These are phyloP conservation scores for Stomatorhinus ivindoensis DNA, from an alignment of 2,113 vertebrate species.

Conservation along the genomic window DNA sequence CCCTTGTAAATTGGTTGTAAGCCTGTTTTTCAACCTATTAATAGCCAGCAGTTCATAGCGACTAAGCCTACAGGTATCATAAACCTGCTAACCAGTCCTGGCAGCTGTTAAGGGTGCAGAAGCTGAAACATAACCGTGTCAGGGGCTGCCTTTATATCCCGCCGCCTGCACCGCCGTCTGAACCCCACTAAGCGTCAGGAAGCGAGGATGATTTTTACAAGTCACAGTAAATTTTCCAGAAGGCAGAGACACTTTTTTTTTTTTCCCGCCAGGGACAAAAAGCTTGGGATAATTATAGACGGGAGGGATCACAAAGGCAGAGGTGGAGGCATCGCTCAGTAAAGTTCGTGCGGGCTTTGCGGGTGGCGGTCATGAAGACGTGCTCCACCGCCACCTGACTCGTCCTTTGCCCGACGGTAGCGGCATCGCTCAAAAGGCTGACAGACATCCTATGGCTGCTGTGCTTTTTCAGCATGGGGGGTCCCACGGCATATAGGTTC, in stretches of 20 bases:
- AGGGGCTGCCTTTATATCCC: conserved; percentile 49
- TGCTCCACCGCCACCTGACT: conserved; percentile 52
- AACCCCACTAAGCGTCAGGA: conserved; percentile 40
- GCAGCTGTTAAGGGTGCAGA: conserved; percentile 13
- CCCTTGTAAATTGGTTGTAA: conserved; percentile 6
- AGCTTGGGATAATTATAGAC: conserved; percentile 55
- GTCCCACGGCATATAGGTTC: conserved; percentile 65
- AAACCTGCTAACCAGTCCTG: not conserved
- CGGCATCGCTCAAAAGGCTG: conserved; percentile 49
- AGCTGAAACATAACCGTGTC: conserved; percentile 21
- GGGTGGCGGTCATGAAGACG: conserved; percentile 44
- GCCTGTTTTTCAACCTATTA: not conserved
- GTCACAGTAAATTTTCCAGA: conserved; percentile 47
- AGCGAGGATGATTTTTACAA: conserved; percentile 46
- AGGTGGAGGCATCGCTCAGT: conserved; percentile 62
- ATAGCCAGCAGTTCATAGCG: not conserved
- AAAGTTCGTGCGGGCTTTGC: conserved; percentile 52
- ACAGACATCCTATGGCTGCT: conserved; percentile 63
- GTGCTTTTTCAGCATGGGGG: conserved; percentile 42
- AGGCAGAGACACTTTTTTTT: conserved; percentile 32
- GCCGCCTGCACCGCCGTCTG: conserved; percentile 39
- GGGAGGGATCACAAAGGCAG: conserved; percentile 45
- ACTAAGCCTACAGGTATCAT: conserved; percentile 4
- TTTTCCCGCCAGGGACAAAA: conserved; percentile 35
- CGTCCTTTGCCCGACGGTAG: conserved; percentile 34